These are phyloP conservation scores for Psettodes erumei DNA, from an alignment of 2,113 vertebrate genomes.

Conservation along the genomic window DNA sequence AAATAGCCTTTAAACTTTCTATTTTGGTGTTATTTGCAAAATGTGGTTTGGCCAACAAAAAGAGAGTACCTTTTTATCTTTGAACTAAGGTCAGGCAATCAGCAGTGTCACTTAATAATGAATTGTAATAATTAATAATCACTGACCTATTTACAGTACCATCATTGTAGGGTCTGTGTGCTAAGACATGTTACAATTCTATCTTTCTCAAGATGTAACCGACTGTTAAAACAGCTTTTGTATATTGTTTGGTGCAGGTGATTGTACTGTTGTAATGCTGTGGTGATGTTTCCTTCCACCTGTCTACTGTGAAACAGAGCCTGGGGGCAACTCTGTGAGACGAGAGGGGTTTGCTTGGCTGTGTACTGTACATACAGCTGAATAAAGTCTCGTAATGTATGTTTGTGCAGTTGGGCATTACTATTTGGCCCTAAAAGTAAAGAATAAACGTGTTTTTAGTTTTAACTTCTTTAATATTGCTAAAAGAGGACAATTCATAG, in stretches of 20 bases:
- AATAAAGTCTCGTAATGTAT: constrained; percentile 28
- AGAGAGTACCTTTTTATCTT: neutral
- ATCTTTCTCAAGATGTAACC: constrained; percentile 52
- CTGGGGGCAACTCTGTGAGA: constrained; percentile 68
- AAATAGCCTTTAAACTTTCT: neutral
- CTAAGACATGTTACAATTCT: constrained; percentile 15
- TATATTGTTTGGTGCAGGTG: constrained; percentile 69
- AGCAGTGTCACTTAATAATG: constrained; percentile 8
- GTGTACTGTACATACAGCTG: constrained; percentile 53
- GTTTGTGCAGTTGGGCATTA: constrained; percentile 21
- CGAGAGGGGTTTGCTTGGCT: constrained; percentile 49
- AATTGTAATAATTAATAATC: too few species aligned
- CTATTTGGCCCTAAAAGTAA: neutral
- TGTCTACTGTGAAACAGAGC: constrained; percentile 71
- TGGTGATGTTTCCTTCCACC: constrained; percentile 73
- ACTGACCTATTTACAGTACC: constrained; percentile 11
- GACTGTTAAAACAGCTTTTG: constrained; percentile 67
- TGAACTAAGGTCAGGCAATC: neutral
- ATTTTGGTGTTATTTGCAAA: neutral
- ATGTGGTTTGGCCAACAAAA: neutral
- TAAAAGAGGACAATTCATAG: constrained; percentile 45
- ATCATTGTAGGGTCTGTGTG: neutral
- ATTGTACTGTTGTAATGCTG: constrained; percentile 72
- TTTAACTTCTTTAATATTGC: constrained; percentile 21
- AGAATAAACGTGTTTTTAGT: constrained; percentile 1